These are phyloP conservation scores for Bombus ignitus DNA, from an alignment of 1,140 invertebrate genomes.

Conservation along the genomic window DNA sequence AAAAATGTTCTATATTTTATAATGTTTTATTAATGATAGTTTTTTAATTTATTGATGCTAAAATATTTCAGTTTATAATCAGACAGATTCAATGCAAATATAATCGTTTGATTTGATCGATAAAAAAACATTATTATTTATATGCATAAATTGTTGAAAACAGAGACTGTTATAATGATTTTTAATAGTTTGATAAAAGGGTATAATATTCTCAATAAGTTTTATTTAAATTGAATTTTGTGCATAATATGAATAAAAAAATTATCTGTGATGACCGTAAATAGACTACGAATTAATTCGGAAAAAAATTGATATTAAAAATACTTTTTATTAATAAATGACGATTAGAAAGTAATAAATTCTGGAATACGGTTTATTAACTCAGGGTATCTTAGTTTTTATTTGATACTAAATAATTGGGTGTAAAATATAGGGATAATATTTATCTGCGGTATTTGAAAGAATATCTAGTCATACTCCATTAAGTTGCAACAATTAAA, in stretches of 20 bases:
- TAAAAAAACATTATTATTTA: neutral
- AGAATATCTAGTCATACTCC: constrained; percentile 49
- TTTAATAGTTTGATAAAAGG: constrained; percentile 44
- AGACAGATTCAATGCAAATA: neutral
- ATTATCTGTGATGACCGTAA: constrained; percentile 36
- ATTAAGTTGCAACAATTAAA: constrained; percentile 9
- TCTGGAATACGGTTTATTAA: neutral
- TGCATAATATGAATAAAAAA: neutral
- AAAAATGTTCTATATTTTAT: constrained; percentile 15
- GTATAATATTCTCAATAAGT: neutral
- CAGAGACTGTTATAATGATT: neutral
- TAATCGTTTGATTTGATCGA: neutral
- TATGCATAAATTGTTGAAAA: neutral
- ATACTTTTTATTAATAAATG: neutral
- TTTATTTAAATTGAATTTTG: constrained; percentile 34
- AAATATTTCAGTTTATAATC: constrained; percentile 26
- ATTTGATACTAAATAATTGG: neutral
- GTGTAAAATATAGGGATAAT: constrained; percentile 5
- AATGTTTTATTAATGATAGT: neutral
- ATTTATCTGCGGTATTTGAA: constrained; percentile 34
- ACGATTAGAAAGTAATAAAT: neutral
- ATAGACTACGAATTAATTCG: neutral
- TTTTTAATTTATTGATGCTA: constrained; percentile 14
- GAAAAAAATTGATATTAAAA: neutral
- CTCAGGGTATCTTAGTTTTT: constrained; percentile 17